phyloP scores from a whole-genome alignment of 2,797 vertebrate genomes.

The Pampus argenteus region DNA sequence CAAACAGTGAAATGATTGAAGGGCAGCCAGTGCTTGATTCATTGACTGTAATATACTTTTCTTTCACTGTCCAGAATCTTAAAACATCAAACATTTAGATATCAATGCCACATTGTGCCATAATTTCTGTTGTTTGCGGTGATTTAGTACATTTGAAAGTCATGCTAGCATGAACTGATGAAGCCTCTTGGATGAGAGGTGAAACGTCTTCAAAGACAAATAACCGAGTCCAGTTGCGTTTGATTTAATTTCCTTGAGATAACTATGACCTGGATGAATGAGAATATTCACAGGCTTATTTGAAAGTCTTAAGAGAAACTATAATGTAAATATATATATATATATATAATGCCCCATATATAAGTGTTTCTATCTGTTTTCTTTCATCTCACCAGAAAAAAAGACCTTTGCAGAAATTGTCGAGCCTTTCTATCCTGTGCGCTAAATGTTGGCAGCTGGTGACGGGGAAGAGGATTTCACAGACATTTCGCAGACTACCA shows the following conservation, averaged over 20 bases:
- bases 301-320: too few relatives aligned
- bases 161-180: too few relatives aligned
- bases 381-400: conserved; percentile 81
- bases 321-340: too few relatives aligned
- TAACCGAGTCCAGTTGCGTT: too few relatives aligned
- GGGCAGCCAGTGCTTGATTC: not conserved
- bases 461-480: not conserved
- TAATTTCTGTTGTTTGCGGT: not conserved
- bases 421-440: conserved; percentile 89
- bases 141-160: not conserved
- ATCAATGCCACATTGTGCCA: not conserved
- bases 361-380: not conserved
- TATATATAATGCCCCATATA: not conserved
- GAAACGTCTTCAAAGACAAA: too few relatives aligned
- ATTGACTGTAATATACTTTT: not conserved
- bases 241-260: too few relatives aligned
- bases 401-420: conserved; percentile 87
- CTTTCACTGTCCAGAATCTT: not conserved
- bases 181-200: too few relatives aligned
- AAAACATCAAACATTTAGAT: not conserved
- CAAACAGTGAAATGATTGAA: not conserved
- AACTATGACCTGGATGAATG: too few relatives aligned
- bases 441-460: conserved; percentile 75
- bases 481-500: conserved; percentile 22
- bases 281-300: too few relatives aligned